Evolutionary conservation across 30 jellyfish, hydroid and myxozoan genomes (phyloP), one percentile per base, ranked within the genome.

Genomic region (Thelohanellus kitauei): DNA sequence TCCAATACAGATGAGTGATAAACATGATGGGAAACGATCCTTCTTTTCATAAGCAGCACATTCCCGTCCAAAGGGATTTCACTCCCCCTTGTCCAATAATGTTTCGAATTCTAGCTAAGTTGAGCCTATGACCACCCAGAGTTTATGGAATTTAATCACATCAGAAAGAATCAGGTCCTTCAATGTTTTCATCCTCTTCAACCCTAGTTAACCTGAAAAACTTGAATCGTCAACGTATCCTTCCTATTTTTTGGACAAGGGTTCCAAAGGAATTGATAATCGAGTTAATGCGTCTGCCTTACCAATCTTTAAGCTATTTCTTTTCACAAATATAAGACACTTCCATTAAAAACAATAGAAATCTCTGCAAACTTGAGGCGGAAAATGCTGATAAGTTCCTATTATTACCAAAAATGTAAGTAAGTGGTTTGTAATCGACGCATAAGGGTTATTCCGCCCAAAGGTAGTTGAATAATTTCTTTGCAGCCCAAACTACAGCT

Each of bases 401-500:
- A n/a, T 20, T 5, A 18, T 14, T 29, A n/a, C 21, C 12, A 22
- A 52, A n/a, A 21, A 49, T 17, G 10, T 73, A 50, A 18, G 53
- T 9, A 0, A 57, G 21, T 8, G 67, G 82, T 38, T 52, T 57
- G 45, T 51, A 82, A 31, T 57, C 83, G n/a, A n/a, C n/a, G n/a
- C n/a, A n/a, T n/a, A 82, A 37, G 31, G 22, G 17, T 14, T 50
- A 57, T 4, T 51, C 17, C 1, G 71, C 75, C 37, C 23, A 57
- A 11, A 48, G 17, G 22, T 24, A 48, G 63, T 57, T 61, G 31
- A 48, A 71, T 18, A 57, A 38, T 32, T 57, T 57, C 19, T 25
- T 20, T 3, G 51, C 54, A 1, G 66, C 80, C 39, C 3, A n/a
- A 57, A 57, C 53, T 0, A 57, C 19, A 12, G 75, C 47, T 0